Conservation (phyloP, 2,888 invertebrate species). For the Pandemis corylana region DNA sequence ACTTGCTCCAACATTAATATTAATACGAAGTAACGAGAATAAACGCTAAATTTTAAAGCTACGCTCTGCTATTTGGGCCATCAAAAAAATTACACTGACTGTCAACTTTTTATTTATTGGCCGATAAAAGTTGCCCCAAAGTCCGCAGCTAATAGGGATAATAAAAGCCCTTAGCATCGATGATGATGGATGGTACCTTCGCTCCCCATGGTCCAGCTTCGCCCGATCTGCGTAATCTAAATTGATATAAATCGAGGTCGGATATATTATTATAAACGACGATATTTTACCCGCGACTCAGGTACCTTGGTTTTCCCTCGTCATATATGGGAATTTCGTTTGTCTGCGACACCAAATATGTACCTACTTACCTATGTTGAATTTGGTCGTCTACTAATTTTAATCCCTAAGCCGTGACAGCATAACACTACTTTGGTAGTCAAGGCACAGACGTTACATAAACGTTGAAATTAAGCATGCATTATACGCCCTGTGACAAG, state of each 20-base stretch:
- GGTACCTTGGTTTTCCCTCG: background rate
- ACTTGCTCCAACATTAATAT: conserved; percentile 4
- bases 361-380: no score
- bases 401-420: background rate
- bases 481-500: background rate
- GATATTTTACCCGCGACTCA: background rate
- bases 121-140: conserved; percentile 29
- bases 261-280: conserved; percentile 24
- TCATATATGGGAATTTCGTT: background rate
- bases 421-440: background rate
- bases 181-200: conserved; percentile 32
- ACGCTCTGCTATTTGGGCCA: background rate
- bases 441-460: no score
- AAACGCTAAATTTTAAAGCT: background rate
- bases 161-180: conserved; percentile 33
- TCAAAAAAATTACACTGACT: conserved; percentile 30
- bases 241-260: conserved; percentile 41
- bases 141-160: conserved; percentile 33
- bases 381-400: background rate
- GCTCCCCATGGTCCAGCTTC: conserved; percentile 14
- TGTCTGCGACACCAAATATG: background rate
- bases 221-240: conserved; percentile 35
- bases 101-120: conserved; percentile 33
- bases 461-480: no score
- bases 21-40: background rate